A percentile compares a stretch with the other conserved stretches of the same genome.
phyloP scores from a whole-genome alignment of 2,888 invertebrate species.

The Terebella lapidaria region DNA sequence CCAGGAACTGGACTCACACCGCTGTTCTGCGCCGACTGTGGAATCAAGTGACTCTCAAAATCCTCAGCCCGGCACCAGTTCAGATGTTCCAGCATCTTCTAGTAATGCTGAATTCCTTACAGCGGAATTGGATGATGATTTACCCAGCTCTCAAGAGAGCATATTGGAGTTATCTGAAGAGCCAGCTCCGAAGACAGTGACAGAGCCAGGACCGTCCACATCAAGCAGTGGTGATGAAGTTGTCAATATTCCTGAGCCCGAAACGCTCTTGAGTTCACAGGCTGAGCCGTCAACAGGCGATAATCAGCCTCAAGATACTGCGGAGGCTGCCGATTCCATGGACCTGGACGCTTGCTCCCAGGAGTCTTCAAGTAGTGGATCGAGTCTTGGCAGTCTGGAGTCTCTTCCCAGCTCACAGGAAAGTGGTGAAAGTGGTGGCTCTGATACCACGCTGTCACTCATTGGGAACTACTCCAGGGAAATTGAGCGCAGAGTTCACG shows the following conservation, averaged over 20 bases:
- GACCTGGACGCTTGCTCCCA: not conserved
- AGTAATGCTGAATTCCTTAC: not conserved
- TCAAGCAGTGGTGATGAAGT: not conserved
- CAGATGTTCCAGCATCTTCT: not conserved
- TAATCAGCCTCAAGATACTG: not conserved
- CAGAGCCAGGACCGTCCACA: not conserved
- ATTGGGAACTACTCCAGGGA: slow-evolving; percentile 9
- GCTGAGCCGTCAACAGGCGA: not conserved
- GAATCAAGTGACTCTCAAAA: not conserved
- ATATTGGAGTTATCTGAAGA: too few species aligned
- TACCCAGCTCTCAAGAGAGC: too few species aligned
- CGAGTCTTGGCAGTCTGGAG: not conserved
- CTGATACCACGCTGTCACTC: not conserved
- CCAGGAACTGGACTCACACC: not conserved
- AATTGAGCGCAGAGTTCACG: slow-evolving; percentile 1
- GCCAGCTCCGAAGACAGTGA: not conserved
- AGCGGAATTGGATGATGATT: not conserved
- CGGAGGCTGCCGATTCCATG: not conserved
- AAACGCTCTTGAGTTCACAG: not conserved
- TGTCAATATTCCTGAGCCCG: too few species aligned
- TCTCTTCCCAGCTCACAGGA: not conserved
- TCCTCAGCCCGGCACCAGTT: not conserved
- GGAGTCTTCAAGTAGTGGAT: not conserved
- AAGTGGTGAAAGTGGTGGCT: not conserved
- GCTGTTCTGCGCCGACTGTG: not conserved